Evolutionary conservation across 2,888 invertebrate species (phyloP).

Genomic region (Myopa tessellatipennis): DNA sequence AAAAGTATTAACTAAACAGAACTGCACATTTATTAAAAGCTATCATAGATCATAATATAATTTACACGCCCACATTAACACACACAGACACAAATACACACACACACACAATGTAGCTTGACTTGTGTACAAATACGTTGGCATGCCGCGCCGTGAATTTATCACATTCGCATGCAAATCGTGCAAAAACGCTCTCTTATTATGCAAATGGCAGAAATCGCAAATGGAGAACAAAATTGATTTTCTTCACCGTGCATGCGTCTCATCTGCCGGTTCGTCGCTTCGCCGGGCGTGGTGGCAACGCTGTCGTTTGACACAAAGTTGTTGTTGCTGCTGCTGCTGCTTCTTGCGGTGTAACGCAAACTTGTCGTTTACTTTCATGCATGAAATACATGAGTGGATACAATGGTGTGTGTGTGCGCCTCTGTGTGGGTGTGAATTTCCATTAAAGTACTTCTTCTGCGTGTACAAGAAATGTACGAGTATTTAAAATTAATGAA

Average conservation of each 20-base stretch:
- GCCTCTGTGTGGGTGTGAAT: not conserved
- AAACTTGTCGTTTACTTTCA: not conserved
- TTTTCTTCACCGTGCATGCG: slow-evolving; percentile 56
- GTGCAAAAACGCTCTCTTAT: slow-evolving; percentile 68
- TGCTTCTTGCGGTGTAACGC: not conserved
- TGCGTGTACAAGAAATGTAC: not conserved
- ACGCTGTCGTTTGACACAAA: not conserved
- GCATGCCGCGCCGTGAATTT: slow-evolving; percentile 54
- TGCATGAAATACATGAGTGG: too few species aligned
- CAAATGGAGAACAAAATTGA: slow-evolving; percentile 68
- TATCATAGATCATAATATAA: slow-evolving; percentile 37
- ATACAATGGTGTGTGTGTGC: not conserved
- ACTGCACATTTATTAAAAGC: slow-evolving; percentile 35
- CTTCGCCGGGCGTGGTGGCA: slow-evolving; percentile 16
- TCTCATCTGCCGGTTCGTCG: not conserved
- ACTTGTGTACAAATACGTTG: slow-evolving; percentile 23
- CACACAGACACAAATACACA: slow-evolving; percentile 36
- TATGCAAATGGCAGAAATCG: slow-evolving; percentile 68
- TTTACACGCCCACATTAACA: slow-evolving; percentile 31
- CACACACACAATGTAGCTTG: not conserved
- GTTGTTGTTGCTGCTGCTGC: not conserved
- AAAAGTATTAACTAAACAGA: not conserved
- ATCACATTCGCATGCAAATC: slow-evolving; percentile 68
- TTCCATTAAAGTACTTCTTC: not conserved
- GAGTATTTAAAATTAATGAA: slow-evolving; percentile 6